Evolutionary conservation across 2,888 invertebrate genomes (phyloP).

Genomic region (Meteorus cinctellus): DNA sequence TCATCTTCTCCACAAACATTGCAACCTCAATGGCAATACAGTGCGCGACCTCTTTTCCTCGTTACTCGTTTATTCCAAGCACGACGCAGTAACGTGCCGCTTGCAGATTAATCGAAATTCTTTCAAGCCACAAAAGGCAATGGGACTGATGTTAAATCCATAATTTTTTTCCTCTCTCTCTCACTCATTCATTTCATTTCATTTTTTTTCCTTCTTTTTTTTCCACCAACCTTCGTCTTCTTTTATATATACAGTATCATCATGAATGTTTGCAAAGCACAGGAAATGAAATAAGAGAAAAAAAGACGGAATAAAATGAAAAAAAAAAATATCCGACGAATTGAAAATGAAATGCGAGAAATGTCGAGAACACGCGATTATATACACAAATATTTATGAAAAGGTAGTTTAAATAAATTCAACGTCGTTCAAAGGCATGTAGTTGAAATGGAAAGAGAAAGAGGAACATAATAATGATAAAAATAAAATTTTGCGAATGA

Average conservation of each 20-base stretch:
- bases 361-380: conserved; percentile 22
- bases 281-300: background rate
- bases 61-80: conserved; percentile 43
- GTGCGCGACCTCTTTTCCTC: conserved; percentile 35
- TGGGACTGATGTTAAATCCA: conserved; percentile 38
- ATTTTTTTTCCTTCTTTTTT: background rate
- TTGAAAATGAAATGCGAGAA: conserved; percentile 26
- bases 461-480: background rate
- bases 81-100: conserved; percentile 45
- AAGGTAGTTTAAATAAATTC: conserved; percentile 3
- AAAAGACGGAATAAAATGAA: conserved; percentile 5
- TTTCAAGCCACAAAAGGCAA: conserved; percentile 42
- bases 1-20: conserved; percentile 10
- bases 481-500: background rate
- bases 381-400: conserved; percentile 31
- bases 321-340: conserved; percentile 4
- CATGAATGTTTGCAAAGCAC: background rate
- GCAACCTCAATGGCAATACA: conserved; percentile 19
- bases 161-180: conserved; percentile 19
- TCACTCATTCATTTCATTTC: background rate
- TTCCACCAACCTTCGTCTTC: background rate
- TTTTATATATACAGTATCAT: background rate
- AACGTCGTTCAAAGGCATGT: background rate
- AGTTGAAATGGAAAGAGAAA: background rate
- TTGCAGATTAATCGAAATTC: conserved; percentile 47